Conservation (phyloP, 2,113 vertebrate species). For the Alligator mississippiensis region DNA sequence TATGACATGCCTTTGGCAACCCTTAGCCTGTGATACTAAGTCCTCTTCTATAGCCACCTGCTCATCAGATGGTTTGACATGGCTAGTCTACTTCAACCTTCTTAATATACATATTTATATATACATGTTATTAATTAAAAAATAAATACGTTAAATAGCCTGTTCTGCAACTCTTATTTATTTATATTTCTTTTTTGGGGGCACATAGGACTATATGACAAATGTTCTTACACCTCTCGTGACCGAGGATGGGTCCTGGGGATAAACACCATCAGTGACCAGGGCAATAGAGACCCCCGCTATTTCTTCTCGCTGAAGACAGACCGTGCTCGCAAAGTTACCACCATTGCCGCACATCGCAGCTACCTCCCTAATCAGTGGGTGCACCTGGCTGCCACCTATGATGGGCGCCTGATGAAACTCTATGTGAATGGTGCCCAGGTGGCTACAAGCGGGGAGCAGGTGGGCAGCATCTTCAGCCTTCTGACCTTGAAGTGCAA, state of each 20-base stretch:
- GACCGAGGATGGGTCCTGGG: conserved; percentile 98
- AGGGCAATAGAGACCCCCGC: conserved; percentile 94
- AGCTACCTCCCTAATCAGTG: conserved; percentile 93
- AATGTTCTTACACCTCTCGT: conserved; percentile 97
- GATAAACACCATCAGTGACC: conserved; percentile 92
- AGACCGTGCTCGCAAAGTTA: conserved; percentile 94
- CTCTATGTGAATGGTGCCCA: conserved; percentile 96
- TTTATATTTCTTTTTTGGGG: conserved; percentile 79
- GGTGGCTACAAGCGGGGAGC: conserved; percentile 91
- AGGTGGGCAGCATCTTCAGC: conserved; percentile 95
- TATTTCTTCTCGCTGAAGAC: conserved; percentile 99
- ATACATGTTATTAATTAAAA: background rate
- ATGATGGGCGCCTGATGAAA: conserved; percentile 91
- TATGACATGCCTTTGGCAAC: background rate
- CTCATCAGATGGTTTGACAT: background rate
- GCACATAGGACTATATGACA: conserved; percentile 94
- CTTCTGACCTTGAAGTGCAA: conserved; percentile 95
- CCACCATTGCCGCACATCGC: conserved; percentile 89
- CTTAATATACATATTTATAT: background rate
- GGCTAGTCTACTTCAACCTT: background rate
- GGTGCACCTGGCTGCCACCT: conserved; percentile 92
- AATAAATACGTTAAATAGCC: conserved; percentile 20
- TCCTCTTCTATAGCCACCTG: background rate
- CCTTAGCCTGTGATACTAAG: conserved; percentile 1
- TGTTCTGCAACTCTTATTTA: conserved; percentile 69